Percentiles rank a stretch among this genome's conserved stretches.
phyloP scores from a whole-genome alignment of 2,888 invertebrate species.

The Lucinisca nassula region DNA sequence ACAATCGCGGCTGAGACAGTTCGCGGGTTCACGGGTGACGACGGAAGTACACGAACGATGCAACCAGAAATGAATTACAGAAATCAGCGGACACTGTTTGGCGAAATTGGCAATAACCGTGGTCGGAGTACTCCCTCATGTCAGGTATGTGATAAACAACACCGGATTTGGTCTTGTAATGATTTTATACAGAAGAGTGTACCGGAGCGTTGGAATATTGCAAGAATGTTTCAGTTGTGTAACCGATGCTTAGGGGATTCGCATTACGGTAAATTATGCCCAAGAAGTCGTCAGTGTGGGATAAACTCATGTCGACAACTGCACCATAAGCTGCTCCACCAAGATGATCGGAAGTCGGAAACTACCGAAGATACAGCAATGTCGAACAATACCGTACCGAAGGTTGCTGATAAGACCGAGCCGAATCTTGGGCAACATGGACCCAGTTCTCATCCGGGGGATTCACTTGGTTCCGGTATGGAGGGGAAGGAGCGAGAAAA shows the following conservation, averaged over 20 bases:
- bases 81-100: not conserved
- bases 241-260: slow-evolving; percentile 30
- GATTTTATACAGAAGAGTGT: not conserved
- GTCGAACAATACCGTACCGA: no score
- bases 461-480: not conserved
- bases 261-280: slow-evolving; percentile 30
- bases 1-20: slow-evolving; percentile 23
- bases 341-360: not conserved
- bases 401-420: not conserved
- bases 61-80: not conserved
- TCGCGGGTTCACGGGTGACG: slow-evolving; percentile 3
- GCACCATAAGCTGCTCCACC: slow-evolving; percentile 40
- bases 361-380: not conserved
- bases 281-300: not conserved
- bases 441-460: no score
- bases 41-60: not conserved
- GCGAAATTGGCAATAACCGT: not conserved
- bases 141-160: slow-evolving; percentile 13
- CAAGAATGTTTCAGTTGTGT: slow-evolving; percentile 29
- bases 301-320: slow-evolving; percentile 16
- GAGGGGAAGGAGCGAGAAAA: not conserved
- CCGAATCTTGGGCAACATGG: not conserved
- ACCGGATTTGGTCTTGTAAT: slow-evolving; percentile 33
- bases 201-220: slow-evolving; percentile 22
- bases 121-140: not conserved